Percentiles rank a stretch among this genome's conserved stretches.
Conservation (phyloP, 2,888 invertebrate genomes). For the Rhopalosiphum nymphaeae region DNA sequence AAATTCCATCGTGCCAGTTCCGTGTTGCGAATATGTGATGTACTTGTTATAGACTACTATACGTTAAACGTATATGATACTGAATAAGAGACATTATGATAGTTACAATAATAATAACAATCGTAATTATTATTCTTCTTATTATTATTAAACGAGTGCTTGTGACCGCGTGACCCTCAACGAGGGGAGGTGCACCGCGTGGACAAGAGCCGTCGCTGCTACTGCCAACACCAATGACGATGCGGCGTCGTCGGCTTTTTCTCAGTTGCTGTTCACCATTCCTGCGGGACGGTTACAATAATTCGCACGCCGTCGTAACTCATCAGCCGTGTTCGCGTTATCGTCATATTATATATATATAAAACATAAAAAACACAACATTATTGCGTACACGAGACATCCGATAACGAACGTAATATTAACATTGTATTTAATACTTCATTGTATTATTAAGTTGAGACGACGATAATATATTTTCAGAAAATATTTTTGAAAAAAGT, state of each 20-base stretch:
- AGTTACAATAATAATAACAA: too few species aligned
- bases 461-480: background rate
- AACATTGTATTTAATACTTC: background rate
- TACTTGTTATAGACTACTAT: background rate
- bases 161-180: background rate
- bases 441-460: background rate
- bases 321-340: background rate
- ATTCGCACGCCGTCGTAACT: background rate
- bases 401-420: background rate
- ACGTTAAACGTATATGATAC: background rate
- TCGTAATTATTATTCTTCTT: too few species aligned
- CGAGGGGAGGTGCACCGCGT: slow-evolving; percentile 5
- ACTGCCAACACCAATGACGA: background rate
- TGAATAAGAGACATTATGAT: background rate
- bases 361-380: background rate
- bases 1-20: background rate
- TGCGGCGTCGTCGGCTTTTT: slow-evolving; percentile 12
- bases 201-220: background rate
- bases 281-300: background rate
- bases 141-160: background rate
- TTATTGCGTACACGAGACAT: background rate
- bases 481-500: background rate
- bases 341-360: background rate
- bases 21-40: background rate
- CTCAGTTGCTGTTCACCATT: slow-evolving; percentile 22